A percentile compares a stretch with the other conserved stretches of the same genome.
phyloP scores from a whole-genome alignment of 1,140 invertebrate species.

The Eulimnadia texana region DNA sequence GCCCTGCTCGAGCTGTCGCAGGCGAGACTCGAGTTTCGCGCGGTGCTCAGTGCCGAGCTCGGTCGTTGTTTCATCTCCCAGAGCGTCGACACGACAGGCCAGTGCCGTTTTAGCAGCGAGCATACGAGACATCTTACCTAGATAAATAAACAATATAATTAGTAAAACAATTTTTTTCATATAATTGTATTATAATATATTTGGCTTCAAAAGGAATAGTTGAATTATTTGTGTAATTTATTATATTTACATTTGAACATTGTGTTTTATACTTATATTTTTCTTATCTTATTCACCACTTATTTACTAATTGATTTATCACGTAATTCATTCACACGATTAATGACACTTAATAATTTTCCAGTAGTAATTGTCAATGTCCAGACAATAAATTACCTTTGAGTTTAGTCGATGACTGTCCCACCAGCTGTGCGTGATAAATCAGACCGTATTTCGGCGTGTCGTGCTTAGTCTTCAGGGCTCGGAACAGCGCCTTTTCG shows the following conservation, averaged over 20 bases:
- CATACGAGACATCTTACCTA: constrained; percentile 81
- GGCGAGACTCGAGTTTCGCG: constrained; percentile 63
- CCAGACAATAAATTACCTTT: constrained; percentile 58
- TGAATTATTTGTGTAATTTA: no score
- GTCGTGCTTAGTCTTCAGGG: constrained; percentile 91
- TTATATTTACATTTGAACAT: no score
- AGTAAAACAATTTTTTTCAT: no score
- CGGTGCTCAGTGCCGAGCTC: constrained; percentile 75
- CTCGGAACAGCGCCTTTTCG: constrained; percentile 94
- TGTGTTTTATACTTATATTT: no score
- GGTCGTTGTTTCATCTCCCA: constrained; percentile 69
- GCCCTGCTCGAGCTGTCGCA: constrained; percentile 69
- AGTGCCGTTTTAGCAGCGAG: constrained; percentile 89
- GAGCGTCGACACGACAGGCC: constrained; percentile 85
- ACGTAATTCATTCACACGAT: no score
- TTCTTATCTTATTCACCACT: no score
- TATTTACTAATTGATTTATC: no score
- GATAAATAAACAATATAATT: no score
- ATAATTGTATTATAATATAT: no score
- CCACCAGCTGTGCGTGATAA: constrained; percentile 88
- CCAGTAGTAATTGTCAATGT: no score
- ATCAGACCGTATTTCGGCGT: constrained; percentile 99
- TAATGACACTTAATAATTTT: no score
- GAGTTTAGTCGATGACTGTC: constrained; percentile 67
- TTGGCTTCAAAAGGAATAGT: no score